Percentiles rank a stretch among this genome's conserved stretches.
phyloP scores from a whole-genome alignment of 2,797 vertebrate genomes.

The Chlorospingus flavigularis region DNA sequence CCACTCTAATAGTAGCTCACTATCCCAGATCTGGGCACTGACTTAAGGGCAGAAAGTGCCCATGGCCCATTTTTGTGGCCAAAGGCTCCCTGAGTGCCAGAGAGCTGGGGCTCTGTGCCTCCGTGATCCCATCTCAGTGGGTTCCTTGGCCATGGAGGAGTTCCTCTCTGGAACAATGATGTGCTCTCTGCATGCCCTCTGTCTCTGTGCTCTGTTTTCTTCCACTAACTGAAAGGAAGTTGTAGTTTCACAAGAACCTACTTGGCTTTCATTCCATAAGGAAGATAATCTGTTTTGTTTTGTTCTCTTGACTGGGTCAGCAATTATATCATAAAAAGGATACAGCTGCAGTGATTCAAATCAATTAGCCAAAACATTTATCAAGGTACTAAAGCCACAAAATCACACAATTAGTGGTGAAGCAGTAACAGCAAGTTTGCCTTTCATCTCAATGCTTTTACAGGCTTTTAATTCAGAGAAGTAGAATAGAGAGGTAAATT shows the following conservation, averaged over 20 bases:
- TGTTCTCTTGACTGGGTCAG: background rate
- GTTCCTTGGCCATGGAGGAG: background rate
- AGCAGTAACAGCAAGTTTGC: background rate
- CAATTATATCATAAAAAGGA: background rate
- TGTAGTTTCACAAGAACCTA: background rate
- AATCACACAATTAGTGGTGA: background rate
- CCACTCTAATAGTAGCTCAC: rapidly evolving
- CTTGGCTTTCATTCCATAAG: background rate
- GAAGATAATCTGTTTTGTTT: background rate
- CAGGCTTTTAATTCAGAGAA: background rate
- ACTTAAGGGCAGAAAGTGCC: background rate
- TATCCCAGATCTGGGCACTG: too few relatives aligned
- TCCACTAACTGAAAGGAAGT: background rate
- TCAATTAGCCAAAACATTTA: background rate
- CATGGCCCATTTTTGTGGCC: background rate
- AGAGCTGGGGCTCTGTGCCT: background rate
- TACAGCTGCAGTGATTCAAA: background rate
- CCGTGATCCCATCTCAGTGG: background rate
- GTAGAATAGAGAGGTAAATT: background rate
- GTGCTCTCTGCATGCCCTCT: background rate
- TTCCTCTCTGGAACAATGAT: background rate
- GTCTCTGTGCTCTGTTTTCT: background rate
- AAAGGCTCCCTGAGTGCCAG: background rate
- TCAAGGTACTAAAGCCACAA: background rate
- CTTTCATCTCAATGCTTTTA: background rate